These are phyloP conservation scores for Chaetops frenatus DNA, from an alignment of 2,113 vertebrate species.

Conservation along the genomic window DNA sequence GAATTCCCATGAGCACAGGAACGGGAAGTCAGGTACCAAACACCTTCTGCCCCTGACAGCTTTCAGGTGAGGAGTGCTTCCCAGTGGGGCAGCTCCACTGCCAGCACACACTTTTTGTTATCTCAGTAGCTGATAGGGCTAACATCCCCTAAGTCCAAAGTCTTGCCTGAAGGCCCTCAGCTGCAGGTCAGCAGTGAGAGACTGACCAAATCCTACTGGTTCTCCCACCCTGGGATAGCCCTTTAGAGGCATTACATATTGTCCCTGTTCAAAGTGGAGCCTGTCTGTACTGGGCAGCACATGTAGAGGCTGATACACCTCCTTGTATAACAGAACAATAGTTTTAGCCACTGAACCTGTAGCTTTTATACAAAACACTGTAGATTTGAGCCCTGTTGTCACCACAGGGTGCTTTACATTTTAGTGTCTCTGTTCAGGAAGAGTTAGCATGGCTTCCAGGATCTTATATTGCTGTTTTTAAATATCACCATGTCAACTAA, in stretches of 20 bases:
- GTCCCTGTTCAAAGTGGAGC: not conserved
- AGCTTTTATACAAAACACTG: not conserved
- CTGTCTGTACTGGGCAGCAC: not conserved
- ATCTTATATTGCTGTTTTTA: not conserved
- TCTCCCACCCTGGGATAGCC: accelerated
- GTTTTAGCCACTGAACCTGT: not conserved
- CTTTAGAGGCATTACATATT: not conserved
- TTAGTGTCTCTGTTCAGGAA: not conserved
- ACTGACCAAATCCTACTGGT: not conserved
- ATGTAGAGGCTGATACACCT: not conserved
- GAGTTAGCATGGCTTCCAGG: slow-evolving; percentile 1
- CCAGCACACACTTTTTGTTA: not conserved
- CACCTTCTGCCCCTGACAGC: not conserved
- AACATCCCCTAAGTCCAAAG: not conserved
- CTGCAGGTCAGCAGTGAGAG: not conserved
- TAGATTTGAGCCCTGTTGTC: not conserved
- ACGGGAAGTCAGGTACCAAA: not conserved
- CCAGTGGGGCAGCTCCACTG: not conserved
- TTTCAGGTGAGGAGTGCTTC: not conserved
- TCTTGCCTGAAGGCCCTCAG: not conserved
- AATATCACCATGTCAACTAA: not conserved
- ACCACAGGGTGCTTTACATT: not conserved
- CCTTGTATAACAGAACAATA: not conserved
- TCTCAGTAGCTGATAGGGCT: not conserved
- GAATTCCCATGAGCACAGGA: not conserved